Conservation (phyloP, 2,888 invertebrate genomes). For the Ectobius pallidus region DNA sequence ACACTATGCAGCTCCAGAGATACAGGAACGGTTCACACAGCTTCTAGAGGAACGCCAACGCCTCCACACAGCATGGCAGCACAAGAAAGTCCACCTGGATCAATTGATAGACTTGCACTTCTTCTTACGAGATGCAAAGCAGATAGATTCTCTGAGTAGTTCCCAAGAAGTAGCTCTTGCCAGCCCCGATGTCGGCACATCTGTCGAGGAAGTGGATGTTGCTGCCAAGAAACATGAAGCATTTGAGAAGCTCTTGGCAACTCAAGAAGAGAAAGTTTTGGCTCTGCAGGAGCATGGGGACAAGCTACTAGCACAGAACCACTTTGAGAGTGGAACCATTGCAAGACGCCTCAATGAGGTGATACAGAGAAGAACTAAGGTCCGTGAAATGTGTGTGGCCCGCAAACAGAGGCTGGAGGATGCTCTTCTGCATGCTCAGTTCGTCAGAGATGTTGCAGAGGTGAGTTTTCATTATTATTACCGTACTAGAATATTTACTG, state of each 20-base stretch:
- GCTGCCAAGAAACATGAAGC: constrained; percentile 93
- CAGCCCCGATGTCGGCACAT: constrained; percentile 50
- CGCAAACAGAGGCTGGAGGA: constrained; percentile 76
- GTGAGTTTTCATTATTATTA: constrained; percentile 47
- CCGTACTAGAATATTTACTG: too few relatives aligned
- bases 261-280: constrained; percentile 86
- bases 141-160: constrained; percentile 85
- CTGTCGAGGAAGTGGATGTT: constrained; percentile 82
- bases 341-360: constrained; percentile 77
- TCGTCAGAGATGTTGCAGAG: constrained; percentile 89
- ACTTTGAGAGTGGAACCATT: constrained; percentile 86
- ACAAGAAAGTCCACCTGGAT: constrained; percentile 85
- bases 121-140: constrained; percentile 92
- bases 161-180: constrained; percentile 64
- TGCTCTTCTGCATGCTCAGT: constrained; percentile 84
- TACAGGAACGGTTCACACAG: constrained; percentile 78
- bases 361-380: constrained; percentile 67
- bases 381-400: constrained; percentile 70
- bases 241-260: constrained; percentile 87
- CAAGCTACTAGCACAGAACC: constrained; percentile 86
- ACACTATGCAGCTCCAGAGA: constrained; percentile 81
- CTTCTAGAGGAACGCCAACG: constrained; percentile 79
- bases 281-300: constrained; percentile 83
- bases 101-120: constrained; percentile 93
- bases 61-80: constrained; percentile 85